Conservation (phyloP, 2,888 invertebrate genomes). For the Platynereis dumerilii region DNA sequence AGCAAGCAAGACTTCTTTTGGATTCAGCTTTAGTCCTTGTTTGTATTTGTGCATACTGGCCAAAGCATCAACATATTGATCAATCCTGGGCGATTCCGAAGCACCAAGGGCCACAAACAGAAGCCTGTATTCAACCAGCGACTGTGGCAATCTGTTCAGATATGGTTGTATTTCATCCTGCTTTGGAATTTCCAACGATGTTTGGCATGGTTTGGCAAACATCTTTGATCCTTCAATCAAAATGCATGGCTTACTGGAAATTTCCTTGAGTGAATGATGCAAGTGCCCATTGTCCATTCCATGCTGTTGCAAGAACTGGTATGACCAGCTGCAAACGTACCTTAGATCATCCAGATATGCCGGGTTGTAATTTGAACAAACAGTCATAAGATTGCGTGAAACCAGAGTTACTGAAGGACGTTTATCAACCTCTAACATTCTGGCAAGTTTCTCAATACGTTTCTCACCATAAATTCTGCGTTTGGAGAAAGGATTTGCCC, state of each 20-base stretch:
- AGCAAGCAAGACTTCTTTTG: conserved; percentile 36
- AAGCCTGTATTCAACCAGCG: conserved; percentile 35
- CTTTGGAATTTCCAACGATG: conserved; percentile 34
- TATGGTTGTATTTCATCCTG: conserved; percentile 41
- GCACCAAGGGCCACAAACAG: conserved; percentile 43
- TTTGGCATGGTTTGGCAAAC: conserved; percentile 34
- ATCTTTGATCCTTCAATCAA: conserved; percentile 28
- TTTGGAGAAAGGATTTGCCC: conserved; percentile 33
- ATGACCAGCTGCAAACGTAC: conserved; percentile 28
- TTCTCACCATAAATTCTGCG: conserved; percentile 1
- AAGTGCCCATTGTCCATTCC: conserved; percentile 16
- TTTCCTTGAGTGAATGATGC: conserved; percentile 16
- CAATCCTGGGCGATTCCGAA: conserved; percentile 30
- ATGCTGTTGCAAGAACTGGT: conserved; percentile 26
- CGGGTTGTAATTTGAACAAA: too few species aligned
- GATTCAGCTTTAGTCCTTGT: conserved; percentile 26
- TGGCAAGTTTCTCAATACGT: not conserved
- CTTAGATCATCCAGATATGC: not conserved
- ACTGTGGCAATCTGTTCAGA: conserved; percentile 37
- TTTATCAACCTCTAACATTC: conserved; percentile 4
- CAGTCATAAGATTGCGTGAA: conserved; percentile 17
- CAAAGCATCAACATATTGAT: conserved; percentile 40
- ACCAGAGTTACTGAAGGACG: conserved; percentile 24
- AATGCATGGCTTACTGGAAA: conserved; percentile 22
- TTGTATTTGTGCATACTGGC: conserved; percentile 26